Evolutionary conservation across 2,113 vertebrate genomes (phyloP).

Genomic region (Cygnus buccinator): DNA sequence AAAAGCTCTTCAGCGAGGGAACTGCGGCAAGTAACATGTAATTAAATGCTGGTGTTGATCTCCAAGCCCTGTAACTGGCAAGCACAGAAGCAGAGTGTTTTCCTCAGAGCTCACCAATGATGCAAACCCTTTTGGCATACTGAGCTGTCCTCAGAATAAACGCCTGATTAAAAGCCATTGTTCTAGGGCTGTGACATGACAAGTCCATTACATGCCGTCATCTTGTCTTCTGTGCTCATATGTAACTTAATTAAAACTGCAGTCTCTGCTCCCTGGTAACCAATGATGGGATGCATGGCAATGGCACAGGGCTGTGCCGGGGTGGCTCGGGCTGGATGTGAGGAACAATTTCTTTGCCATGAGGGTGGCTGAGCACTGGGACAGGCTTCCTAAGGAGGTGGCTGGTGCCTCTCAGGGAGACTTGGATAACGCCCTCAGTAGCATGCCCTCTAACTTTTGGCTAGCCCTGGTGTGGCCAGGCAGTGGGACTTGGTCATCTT

Average conservation of each 20-base stretch:
- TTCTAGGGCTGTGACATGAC: no score
- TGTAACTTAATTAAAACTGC: not conserved
- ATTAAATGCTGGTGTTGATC: not conserved
- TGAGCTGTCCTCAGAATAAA: not conserved
- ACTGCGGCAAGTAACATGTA: rapidly evolving
- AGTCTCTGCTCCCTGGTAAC: not conserved
- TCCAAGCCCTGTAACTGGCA: not conserved
- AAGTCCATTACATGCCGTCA: not conserved
- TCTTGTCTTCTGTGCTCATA: not conserved
- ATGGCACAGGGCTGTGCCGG: not conserved
- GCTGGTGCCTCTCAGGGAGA: not conserved
- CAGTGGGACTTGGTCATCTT: not conserved
- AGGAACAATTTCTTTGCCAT: not conserved
- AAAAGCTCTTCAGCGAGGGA: not conserved
- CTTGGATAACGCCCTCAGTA: not conserved
- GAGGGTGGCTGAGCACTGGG: not conserved
- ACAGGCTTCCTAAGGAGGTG: not conserved
- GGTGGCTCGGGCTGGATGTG: not conserved
- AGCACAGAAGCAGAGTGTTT: not conserved
- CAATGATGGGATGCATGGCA: not conserved
- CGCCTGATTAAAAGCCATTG: not conserved
- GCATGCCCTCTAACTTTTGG: not conserved
- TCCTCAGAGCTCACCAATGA: not conserved
- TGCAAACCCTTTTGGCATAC: no score
- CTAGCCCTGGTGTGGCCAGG: not conserved